These are phyloP conservation scores for Turnix velox DNA, from an alignment of 2,113 vertebrate species.

Conservation along the genomic window DNA sequence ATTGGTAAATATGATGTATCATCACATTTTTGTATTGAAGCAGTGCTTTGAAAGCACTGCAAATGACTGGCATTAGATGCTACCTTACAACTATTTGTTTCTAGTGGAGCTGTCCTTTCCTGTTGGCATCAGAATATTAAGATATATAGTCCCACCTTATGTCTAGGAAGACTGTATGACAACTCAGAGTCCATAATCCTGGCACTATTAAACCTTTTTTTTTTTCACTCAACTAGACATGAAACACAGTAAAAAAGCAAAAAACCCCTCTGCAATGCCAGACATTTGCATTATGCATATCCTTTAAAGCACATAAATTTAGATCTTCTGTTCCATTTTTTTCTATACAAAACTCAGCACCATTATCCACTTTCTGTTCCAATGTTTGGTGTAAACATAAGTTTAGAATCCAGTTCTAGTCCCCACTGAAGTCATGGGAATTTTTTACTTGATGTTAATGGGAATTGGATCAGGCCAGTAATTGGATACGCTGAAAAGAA, in stretches of 20 bases:
- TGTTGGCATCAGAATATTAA: not conserved
- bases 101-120: slow-evolving; percentile 16
- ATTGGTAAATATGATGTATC: not conserved
- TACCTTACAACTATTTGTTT: slow-evolving; percentile 3
- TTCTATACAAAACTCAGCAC: not conserved
- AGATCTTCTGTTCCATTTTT: not conserved
- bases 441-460: slow-evolving; percentile 35
- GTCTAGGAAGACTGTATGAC: not conserved
- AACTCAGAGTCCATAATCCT: not conserved
- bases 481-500: slow-evolving; percentile 39
- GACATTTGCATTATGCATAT: not conserved
- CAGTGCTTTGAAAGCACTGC: not conserved
- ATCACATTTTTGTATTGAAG: not conserved
- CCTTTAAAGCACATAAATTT: not conserved
- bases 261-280: not conserved
- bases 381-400: slow-evolving; percentile 17
- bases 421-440: slow-evolving; percentile 52
- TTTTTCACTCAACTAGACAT: not conserved
- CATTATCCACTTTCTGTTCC: not conserved
- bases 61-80: not conserved
- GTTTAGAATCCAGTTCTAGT: slow-evolving; percentile 18
- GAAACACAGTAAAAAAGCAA: not conserved
- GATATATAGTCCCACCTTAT: not conserved
- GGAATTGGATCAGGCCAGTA: slow-evolving; percentile 47
- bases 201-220: not conserved